Evolutionary conservation across 2,888 invertebrate genomes (phyloP).

Genomic region (Catocala fraxini): DNA sequence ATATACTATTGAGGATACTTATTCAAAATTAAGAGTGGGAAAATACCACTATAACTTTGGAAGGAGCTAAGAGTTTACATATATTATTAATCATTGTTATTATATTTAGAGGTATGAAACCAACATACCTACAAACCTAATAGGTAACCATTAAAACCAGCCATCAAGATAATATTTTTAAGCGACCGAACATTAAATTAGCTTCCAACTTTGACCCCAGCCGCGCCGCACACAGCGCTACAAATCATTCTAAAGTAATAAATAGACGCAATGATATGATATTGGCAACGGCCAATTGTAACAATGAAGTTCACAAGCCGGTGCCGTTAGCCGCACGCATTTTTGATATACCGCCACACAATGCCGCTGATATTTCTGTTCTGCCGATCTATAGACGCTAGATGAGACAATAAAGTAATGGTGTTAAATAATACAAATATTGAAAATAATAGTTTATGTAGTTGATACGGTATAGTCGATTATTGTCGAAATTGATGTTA

Average conservation of each 20-base stretch:
- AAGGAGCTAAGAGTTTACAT: too few species aligned
- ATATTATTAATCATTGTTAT: too few species aligned
- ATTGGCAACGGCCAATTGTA: constrained; percentile 48
- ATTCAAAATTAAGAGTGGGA: too few species aligned
- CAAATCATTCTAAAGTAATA: constrained; percentile 37
- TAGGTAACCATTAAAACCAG: not conserved
- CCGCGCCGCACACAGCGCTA: constrained; percentile 30
- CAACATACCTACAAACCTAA: too few species aligned
- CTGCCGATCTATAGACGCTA: constrained; percentile 21
- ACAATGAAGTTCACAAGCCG: constrained; percentile 45
- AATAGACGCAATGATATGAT: constrained; percentile 35
- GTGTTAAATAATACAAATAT: too few species aligned
- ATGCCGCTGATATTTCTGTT: constrained; percentile 44
- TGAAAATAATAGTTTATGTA: too few species aligned
- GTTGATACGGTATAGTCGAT: too few species aligned
- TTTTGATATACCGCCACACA: constrained; percentile 49
- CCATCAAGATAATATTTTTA: constrained; percentile 17
- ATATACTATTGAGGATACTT: too few species aligned
- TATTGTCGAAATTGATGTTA: too few species aligned
- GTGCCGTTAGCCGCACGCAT: constrained; percentile 53
- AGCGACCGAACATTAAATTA: constrained; percentile 15
- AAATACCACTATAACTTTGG: too few species aligned
- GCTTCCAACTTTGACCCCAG: constrained; percentile 32
- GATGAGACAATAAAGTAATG: constrained; percentile 19
- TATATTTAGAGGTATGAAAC: too few species aligned